phyloP scores from a whole-genome alignment of 2,888 invertebrate species.

The Cephalotes varians region DNA sequence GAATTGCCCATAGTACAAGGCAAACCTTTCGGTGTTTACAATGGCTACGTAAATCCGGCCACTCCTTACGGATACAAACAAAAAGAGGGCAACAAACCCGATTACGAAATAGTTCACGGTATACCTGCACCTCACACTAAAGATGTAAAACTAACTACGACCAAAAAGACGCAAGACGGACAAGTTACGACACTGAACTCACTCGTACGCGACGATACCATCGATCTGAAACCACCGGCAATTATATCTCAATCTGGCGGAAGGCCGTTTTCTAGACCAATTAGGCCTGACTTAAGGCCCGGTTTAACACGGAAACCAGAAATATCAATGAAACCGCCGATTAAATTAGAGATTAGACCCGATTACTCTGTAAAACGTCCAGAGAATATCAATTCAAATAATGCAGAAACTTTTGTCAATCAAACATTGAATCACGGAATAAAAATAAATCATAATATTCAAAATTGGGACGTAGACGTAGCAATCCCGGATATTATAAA shows the following conservation, averaged over 20 bases:
- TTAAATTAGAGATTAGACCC: conserved; percentile 54
- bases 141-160: conserved; percentile 51
- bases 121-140: conserved; percentile 70
- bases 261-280: conserved; percentile 74
- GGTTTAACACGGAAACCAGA: conserved; percentile 66
- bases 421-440: conserved; percentile 30
- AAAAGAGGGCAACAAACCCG: conserved; percentile 60
- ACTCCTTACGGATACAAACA: conserved; percentile 68
- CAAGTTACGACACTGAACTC: conserved; percentile 51
- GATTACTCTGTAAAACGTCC: conserved; percentile 44
- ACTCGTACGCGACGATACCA: conserved; percentile 73
- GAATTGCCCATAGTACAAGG: conserved; percentile 74
- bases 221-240: conserved; percentile 79
- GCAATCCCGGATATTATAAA: conserved; percentile 8
- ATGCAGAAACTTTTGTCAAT: conserved; percentile 48
- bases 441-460: conserved; percentile 48
- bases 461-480: conserved; percentile 52
- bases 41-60: conserved; percentile 60
- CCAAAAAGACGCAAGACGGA: conserved; percentile 54
- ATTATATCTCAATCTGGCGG: conserved; percentile 73
- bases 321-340: conserved; percentile 65
- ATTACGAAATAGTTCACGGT: conserved; percentile 76
- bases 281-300: conserved; percentile 69
- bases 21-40: conserved; percentile 74
- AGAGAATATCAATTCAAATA: conserved; percentile 34